Base-by-base conservation (phyloP, 2,888 invertebrate genomes). In the Drosophila picticornis region DNA sequence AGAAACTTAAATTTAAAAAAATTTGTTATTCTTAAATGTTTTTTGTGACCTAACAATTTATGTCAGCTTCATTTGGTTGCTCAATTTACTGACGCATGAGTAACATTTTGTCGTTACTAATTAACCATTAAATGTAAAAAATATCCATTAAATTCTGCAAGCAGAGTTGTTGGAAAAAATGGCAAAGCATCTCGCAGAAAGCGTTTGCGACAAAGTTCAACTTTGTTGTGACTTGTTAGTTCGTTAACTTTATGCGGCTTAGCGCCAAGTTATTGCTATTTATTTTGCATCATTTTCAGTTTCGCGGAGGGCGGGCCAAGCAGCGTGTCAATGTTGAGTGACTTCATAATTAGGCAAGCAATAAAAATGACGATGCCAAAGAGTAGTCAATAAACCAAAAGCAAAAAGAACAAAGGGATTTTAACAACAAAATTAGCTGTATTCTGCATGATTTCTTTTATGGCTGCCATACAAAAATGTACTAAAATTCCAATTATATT, bases 241-340 rank as follows among this genome's bases (percentile, higher is more conserved):
- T 83, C 77, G 90, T 77, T 65, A 90, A 88, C 79, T 90, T 90
- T 86, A 90, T 88, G 89, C 86, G 89, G 88, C 87, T 88, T 85
- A 72, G 75, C 50, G 75, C 69, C 63, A 82, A 84, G 76, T 89
- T 90, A 88, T 88, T 90, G 77, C 86, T 85, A 85, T 90, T 85
- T 84, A 90, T 90, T 84, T 84, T 88, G 80, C 75, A 90, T 84
- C 88, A 66, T 84, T 84, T 84, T 89, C 82, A 89, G 72, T 74
- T 80, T 70, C 64, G 62, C 61, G 78, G 66, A 52, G 75, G 57
- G 78, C 64, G 48, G 36, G 48, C 55, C 67, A 65, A 66, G 76
- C 72, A 62, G 59, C 77, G 77, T 72, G 87, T 89, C 90, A 84
- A 77, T 90, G 84, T 87, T 81, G 90, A 86, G 73, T 78, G 90